Base-by-base conservation (phyloP, 2,113 vertebrate species). In the Oreotragus oreotragus region DNA sequence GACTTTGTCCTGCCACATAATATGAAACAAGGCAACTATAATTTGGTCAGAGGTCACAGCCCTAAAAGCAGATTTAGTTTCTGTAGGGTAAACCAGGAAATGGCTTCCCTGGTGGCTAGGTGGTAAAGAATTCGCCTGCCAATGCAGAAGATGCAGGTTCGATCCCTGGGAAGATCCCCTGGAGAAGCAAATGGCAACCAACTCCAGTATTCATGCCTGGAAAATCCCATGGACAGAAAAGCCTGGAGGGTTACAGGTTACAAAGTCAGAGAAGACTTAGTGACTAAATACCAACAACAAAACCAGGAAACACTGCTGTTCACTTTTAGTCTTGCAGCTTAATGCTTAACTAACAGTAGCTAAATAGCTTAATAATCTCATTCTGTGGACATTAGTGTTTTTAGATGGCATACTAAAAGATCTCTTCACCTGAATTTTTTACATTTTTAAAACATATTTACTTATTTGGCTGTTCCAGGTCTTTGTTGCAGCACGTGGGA, bases 1-100 rank as follows among this genome's bases (percentile, higher is more conserved):
- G 94, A 97, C 96, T 98, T 97, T 97, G 96, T 92, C 91, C 96
- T 94, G 96, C 79, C 87, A 97, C 85, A 92, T 92, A 76, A 90
- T 93, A 91, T 51, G 62, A 97, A 97, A 93, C 30, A 83, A 90
- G 91, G 53, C 92, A 90, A 94, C 58, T 93, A 93, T 94, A 96
- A 93, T 96, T 95, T 97, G 86, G 90, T 87, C 89, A 96, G 79
- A 94, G 97, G 94, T 97, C 94, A 97, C 25, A 98, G 87, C 43
- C 30, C 36, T 91, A 81, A 97, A 97, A 84, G 66, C 64, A 97
- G 66, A 73, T 88, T 96, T 88, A 95, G 28, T 83, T 94, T 55
- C 76, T 85, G 23, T 90, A 66, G 53, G 30, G 33, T 86, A 95
- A 94, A 89, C 33, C 55, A 96, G 76, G 93, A 96, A 97, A 80